Evolutionary conservation across 1,140 invertebrate species (phyloP), one percentile per base, ranked within the genome.

Genomic region (Drosophila sp.): DNA sequence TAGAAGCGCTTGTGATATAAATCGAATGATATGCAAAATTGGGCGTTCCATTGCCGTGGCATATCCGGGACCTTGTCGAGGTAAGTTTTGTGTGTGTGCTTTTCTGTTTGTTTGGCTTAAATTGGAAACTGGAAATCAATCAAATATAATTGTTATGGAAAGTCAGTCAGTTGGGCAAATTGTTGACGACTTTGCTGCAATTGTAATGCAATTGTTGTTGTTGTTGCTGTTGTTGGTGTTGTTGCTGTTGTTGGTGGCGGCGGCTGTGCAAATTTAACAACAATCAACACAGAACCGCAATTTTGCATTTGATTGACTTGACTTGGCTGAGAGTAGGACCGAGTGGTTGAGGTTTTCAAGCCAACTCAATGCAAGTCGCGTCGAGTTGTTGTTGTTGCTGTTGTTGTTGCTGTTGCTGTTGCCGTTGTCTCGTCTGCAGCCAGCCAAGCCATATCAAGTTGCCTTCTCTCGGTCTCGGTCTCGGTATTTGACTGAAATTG

Each of bases 1-100:
- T 93, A 94, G 95, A 66, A 97, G 96, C 91, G 94, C 95, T 68
- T 98, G 98, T 93, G 96, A 97, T 92, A 93, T 98, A 87, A 94
- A 96, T 81, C 95, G 96, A 75, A 95, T 95, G 63, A 96, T 97
- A 27, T 98, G 97, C 92, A 94, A 94, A 77, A 94, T 94, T 63
- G 96, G 97, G 61, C 95, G 95, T 78, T 96, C 96, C 66, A 95
- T 98, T 91, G 96, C 96, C 40, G 94, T 97, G 35, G 96, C 97
- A 30, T 98, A 98, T 92, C 95, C 95, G 91, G 98, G 97, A 72
- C 94, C 95, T 76, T 98, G 98, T 93, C 95, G 94, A 93, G 93
- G 96, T 96, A 93, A 94, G 95, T 92, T 35, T 35, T 58, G 8
- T 29, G 7, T 60, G 17, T 4, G 17, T 10, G 6, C 44, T 65